Conservation (phyloP, 2,797 vertebrate genomes). For the Gymnoscopelus microlampas region DNA sequence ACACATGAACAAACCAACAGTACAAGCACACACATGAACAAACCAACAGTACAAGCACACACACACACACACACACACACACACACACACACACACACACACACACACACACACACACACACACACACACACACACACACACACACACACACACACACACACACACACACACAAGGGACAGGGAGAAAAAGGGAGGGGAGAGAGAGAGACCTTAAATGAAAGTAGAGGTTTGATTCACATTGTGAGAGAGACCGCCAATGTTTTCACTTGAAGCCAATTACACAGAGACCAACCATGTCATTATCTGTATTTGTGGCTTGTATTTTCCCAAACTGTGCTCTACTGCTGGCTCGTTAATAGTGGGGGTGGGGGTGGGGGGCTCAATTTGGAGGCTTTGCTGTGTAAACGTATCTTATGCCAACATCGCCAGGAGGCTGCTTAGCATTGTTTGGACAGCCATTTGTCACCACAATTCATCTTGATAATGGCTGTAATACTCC, state of each 20-base stretch:
- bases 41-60: slow-evolving; percentile 28
- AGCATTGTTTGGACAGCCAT: slow-evolving; percentile 70
- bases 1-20: slow-evolving; percentile 24
- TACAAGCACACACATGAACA: slow-evolving; percentile 15
- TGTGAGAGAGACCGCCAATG: slow-evolving; percentile 43
- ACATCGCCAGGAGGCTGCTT: slow-evolving; percentile 69
- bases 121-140: slow-evolving; percentile 14
- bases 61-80: slow-evolving; percentile 20
- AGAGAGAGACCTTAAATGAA: slow-evolving; percentile 67
- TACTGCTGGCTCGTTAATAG: slow-evolving; percentile 75
- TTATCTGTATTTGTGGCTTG: slow-evolving; percentile 77
- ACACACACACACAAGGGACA: slow-evolving; percentile 1
- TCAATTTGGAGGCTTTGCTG: slow-evolving; percentile 54
- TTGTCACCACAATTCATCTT: slow-evolving; percentile 78
- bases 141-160: slow-evolving; percentile 30
- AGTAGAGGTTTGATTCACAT: slow-evolving; percentile 6
- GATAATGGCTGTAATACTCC: slow-evolving; percentile 76
- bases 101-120: slow-evolving; percentile 19
- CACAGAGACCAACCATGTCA: slow-evolving; percentile 79
- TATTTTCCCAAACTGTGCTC: slow-evolving; percentile 73
- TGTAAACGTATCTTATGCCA: slow-evolving; percentile 74
- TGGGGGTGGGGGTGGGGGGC: slow-evolving; percentile 23
- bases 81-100: slow-evolving; percentile 26
- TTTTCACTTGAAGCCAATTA: slow-evolving; percentile 78
- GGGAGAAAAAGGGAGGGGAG: slow-evolving; percentile 31